A percentile compares a stretch with the other conserved stretches of the same genome.
Conservation (phyloP, 2,113 vertebrate species). For the Actenoides lindsayi region DNA sequence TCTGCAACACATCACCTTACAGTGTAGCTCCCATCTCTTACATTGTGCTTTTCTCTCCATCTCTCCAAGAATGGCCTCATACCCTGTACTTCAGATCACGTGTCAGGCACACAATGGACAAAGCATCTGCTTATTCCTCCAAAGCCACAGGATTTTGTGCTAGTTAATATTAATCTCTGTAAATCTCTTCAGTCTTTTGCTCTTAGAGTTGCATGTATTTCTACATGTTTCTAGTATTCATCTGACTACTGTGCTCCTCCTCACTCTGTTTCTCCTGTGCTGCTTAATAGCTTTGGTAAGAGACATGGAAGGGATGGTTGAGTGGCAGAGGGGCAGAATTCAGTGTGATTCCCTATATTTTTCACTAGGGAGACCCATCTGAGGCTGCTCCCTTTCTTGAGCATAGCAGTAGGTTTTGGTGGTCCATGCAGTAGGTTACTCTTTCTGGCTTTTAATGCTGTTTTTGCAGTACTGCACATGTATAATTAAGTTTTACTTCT, state of each 20-base stretch:
- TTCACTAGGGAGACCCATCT: neutral
- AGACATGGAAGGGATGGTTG: neutral
- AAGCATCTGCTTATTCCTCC: constrained; percentile 39
- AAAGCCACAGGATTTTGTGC: constrained; percentile 39
- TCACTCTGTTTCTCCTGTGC: neutral
- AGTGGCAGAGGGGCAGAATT: neutral
- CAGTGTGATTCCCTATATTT: neutral
- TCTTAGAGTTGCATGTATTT: neutral
- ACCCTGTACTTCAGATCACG: neutral
- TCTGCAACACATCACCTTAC: neutral
- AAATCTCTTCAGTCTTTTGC: constrained; percentile 32
- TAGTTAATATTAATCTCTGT: neutral
- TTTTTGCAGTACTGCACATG: neutral
- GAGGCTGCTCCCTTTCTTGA: neutral
- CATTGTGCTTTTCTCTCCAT: neutral
- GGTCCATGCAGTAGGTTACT: neutral
- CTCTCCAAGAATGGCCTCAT: neutral
- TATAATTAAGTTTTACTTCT: neutral
- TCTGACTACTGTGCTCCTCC: neutral
- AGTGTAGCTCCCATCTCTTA: neutral
- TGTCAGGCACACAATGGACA: neutral
- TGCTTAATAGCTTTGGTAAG: neutral
- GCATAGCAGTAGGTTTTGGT: neutral
- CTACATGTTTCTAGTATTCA: neutral
- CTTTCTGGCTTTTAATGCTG: neutral